Evolutionary conservation across 2,797 vertebrate genomes (phyloP), one percentile per base, ranked within the genome.

Genomic region (Psittacula echo): DNA sequence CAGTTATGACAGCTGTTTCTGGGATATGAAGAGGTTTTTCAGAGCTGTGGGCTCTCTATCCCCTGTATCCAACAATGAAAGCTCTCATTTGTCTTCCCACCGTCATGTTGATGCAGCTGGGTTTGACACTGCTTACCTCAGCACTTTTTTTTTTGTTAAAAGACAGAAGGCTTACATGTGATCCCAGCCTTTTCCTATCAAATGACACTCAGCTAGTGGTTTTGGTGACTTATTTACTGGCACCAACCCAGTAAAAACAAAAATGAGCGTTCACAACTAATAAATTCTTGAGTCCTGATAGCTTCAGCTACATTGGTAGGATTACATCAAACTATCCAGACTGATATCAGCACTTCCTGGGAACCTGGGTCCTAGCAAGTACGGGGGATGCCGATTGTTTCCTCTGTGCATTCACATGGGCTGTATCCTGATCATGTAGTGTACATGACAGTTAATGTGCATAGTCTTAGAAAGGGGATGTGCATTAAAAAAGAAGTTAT

Each of bases 71-170:
- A 98, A 95, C 97, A 97, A 97, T 97, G 97, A 98, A 97, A 97
- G 96, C 97, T 97, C 97, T 97, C 98, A 97, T 98, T 98, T 98
- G 96, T 98, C 98, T 98, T 97, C 85, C 95, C 89, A 95, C 96
- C 95, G 32, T 97, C 96, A 30, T 98, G 98, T 98, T 98, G 98
- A 97, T 98, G 98, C 98, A 98, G 98, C 98, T 98, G 98, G 98
- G 94, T 92, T 95, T 97, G 97, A 98, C 96, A 95, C 51, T 97
- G 98, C 98, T 98, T 98, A 98, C 98, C 96, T 98, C 97, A 98
- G 98, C 98, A 97, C 30, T 97, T 77, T 67, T 81, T 94, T 95
- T 95, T 95, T 91, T 82, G 90, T 97, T 95, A 97, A 94, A 97
- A 98, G 97, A 97, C 97, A 98, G 97, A 98, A 98, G 95, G 94